A percentile compares a stretch with the other conserved stretches of the same genome.
Evolutionary conservation across 2,113 vertebrate genomes (phyloP).

Genomic region (Rhinolophus ferrumequinum): DNA sequence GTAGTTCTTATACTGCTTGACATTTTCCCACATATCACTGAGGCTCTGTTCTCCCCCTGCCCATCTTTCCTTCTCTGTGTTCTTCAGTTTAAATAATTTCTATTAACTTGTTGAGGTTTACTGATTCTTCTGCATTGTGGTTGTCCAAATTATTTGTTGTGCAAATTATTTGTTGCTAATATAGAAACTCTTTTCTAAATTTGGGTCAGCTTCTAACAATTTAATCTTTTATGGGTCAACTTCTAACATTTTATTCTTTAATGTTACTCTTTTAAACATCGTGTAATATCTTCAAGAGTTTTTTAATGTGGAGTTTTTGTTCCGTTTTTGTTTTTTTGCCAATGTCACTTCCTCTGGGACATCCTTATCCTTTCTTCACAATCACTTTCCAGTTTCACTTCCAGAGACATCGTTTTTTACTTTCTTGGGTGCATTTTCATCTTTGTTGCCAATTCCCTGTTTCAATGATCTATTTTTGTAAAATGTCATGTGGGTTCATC

Average conservation of each 20-base stretch:
- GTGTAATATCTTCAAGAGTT: background rate
- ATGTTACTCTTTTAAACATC: background rate
- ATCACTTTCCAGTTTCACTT: background rate
- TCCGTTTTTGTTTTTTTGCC: background rate
- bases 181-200: background rate
- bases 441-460: background rate
- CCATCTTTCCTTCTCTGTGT: background rate
- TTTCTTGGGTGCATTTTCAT: background rate
- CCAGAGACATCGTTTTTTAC: background rate
- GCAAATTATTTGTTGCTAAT: background rate
- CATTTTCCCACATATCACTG: background rate
- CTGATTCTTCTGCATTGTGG: background rate
- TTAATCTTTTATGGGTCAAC: background rate
- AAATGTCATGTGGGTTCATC: background rate
- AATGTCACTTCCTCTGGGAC: background rate
- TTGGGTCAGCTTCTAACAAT: background rate
- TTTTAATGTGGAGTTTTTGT: background rate
- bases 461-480: background rate
- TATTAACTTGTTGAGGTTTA: background rate
- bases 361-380: background rate
- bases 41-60: background rate
- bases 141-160: background rate
- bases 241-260: conserved; percentile 5
- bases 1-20: background rate
- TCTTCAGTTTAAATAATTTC: background rate